Percentiles rank a stretch among this genome's conserved stretches.
phyloP scores from a whole-genome alignment of 2,113 vertebrate species.

The Capreolus pygargus region DNA sequence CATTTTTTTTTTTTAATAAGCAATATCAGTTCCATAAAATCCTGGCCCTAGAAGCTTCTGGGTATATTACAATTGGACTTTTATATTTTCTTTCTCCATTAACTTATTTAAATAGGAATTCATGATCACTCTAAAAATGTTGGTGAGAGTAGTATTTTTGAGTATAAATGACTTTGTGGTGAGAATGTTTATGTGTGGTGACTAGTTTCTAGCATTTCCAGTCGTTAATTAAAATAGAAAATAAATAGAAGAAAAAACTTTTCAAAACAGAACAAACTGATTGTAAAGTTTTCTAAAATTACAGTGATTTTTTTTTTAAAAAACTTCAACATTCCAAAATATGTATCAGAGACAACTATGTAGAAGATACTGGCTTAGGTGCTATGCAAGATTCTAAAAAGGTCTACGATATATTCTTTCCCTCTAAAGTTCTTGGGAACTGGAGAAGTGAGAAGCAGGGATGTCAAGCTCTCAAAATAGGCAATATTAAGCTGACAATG shows the following conservation, averaged over 20 bases:
- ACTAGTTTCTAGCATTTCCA: neutral
- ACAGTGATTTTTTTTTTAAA: neutral
- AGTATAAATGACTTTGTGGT: neutral
- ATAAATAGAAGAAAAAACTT: neutral
- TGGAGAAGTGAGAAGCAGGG: neutral
- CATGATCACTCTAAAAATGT: neutral
- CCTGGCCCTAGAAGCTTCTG: neutral
- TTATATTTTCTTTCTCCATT: neutral
- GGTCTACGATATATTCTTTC: neutral
- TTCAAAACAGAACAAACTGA: neutral
- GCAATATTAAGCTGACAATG: neutral
- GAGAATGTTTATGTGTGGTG: neutral
- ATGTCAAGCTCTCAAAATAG: neutral
- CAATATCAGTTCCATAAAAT: neutral
- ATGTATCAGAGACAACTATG: neutral
- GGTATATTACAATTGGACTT: neutral
- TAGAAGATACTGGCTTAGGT: neutral
- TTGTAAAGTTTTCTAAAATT: neutral
- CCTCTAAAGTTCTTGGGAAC: neutral
- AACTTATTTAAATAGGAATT: neutral
- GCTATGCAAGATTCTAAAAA: neutral
- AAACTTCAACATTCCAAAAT: neutral
- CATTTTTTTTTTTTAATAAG: neutral
- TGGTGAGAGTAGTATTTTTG: neutral
- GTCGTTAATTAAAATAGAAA: constrained; percentile 28